Conservation (phyloP, 2,888 invertebrate species). For the Metellina segmentata region DNA sequence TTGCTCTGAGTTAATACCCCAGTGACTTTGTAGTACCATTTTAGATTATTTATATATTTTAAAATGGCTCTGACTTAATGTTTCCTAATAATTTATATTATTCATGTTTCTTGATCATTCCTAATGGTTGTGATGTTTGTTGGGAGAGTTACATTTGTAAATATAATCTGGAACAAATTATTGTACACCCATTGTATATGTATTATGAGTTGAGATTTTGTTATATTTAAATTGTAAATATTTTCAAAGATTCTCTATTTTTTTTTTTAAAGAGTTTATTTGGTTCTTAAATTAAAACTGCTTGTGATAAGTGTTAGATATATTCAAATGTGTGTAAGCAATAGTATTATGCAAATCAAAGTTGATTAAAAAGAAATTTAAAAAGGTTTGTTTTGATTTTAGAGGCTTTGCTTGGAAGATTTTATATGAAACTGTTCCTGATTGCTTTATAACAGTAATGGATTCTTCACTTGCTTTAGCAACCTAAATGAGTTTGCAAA, state of each 20-base stretch:
- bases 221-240: neutral
- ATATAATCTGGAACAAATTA: constrained; percentile 53
- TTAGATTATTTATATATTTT: too few species aligned
- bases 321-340: constrained; percentile 9
- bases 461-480: too few species aligned
- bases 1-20: too few species aligned
- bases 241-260: neutral
- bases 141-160: constrained; percentile 19
- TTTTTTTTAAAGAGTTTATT: neutral
- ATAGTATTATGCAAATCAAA: constrained; percentile 34
- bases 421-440: too few species aligned
- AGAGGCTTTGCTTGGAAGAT: too few species aligned
- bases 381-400: too few species aligned
- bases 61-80: too few species aligned
- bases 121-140: neutral
- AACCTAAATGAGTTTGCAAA: too few species aligned
- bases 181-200: neutral
- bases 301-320: neutral
- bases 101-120: neutral
- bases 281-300: neutral
- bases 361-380: constrained; percentile 20
- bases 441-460: too few species aligned
- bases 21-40: too few species aligned
- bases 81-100: too few species aligned
- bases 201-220: neutral